phyloP scores from a whole-genome alignment of 2,888 invertebrate species.

The Cryptus armator region DNA sequence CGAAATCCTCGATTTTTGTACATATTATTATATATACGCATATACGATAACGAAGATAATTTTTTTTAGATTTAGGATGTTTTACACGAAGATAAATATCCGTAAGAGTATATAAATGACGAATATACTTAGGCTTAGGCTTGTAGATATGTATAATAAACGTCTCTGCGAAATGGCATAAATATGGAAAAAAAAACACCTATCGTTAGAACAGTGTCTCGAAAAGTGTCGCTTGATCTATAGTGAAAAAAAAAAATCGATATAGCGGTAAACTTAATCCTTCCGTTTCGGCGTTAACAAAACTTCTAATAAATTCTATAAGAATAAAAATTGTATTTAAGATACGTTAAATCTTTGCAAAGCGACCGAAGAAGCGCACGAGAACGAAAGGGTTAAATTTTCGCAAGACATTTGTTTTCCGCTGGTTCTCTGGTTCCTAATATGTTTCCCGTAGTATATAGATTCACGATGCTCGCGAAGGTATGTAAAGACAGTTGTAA shows the following conservation, averaged over 20 bases:
- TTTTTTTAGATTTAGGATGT: constrained; percentile 69
- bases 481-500: constrained; percentile 50
- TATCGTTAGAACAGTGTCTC: constrained; percentile 55
- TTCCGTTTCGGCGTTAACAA: background rate
- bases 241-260: constrained; percentile 34
- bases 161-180: constrained; percentile 69
- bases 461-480: constrained; percentile 40
- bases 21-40: constrained; percentile 59
- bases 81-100: constrained; percentile 71
- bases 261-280: background rate
- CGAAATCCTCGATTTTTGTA: constrained; percentile 49
- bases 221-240: constrained; percentile 53
- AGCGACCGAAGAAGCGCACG: constrained; percentile 5
- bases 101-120: constrained; percentile 65
- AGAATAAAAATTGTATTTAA: background rate
- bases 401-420: constrained; percentile 21
- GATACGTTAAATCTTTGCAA: background rate
- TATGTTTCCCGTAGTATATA: constrained; percentile 47
- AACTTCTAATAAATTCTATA: background rate
- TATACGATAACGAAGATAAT: constrained; percentile 50
- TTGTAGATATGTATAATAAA: constrained; percentile 80
- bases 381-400: constrained; percentile 1
- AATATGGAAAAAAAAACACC: constrained; percentile 39
- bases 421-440: constrained; percentile 64
- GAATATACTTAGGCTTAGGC: constrained; percentile 69